A percentile compares a stretch with the other conserved stretches of the same genome.
These are phyloP conservation scores for Pogonophryne albipinna DNA, from an alignment of 2,797 vertebrate genomes.

Conservation along the genomic window DNA sequence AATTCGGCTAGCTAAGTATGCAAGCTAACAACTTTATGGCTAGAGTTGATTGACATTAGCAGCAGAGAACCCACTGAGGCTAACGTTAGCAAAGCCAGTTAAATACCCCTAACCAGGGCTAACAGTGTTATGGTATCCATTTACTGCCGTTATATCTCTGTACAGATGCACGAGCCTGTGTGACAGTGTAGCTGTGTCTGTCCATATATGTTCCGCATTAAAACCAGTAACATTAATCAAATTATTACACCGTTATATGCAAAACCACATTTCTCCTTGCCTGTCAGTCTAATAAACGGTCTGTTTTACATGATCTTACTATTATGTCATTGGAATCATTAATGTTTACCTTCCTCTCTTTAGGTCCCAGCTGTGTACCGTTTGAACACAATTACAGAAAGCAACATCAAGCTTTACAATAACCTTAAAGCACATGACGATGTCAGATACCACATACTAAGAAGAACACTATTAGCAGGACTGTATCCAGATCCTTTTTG, in stretches of 20 bases:
- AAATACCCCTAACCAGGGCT: conserved; percentile 21
- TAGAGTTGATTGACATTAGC: not conserved
- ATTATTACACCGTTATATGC: rapidly evolving
- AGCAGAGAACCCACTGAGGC: conserved; percentile 25
- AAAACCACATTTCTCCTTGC: not conserved
- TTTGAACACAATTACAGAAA: not conserved
- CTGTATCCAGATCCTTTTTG: conserved; percentile 6
- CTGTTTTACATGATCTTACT: not conserved
- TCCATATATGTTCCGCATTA: not conserved
- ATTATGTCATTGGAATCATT: not conserved
- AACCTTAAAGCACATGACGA: not conserved
- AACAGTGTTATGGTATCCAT: not conserved
- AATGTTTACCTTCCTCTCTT: not conserved
- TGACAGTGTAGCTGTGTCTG: not conserved
- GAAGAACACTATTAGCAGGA: not conserved
- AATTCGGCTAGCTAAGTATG: not conserved
- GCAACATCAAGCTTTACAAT: not conserved
- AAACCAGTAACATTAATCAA: not conserved
- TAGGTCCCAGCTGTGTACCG: conserved; percentile 13
- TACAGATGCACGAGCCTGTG: rapidly evolving
- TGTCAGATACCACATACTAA: not conserved
- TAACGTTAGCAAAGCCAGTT: conserved; percentile 67
- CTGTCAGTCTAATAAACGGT: rapidly evolving
- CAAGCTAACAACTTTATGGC: conserved; percentile 4
- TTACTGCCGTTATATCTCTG: rapidly evolving